Conservation (phyloP, 2,113 vertebrate genomes). For the Nerophis ophidion region DNA sequence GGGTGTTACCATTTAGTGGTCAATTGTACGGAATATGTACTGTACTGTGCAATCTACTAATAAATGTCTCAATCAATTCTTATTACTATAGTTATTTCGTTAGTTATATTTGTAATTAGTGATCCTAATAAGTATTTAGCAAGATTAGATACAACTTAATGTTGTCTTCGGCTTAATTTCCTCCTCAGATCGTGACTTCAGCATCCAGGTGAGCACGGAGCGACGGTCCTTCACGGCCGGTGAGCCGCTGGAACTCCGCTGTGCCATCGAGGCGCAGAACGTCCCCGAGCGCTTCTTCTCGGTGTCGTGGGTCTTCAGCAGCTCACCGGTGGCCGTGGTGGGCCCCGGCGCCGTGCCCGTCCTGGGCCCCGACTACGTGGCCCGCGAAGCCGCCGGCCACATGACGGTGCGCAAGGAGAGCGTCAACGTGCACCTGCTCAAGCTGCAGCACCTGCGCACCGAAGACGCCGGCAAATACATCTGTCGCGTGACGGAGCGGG, state of each 20-base stretch:
- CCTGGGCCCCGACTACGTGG: constrained; percentile 83
- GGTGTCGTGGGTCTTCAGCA: constrained; percentile 98
- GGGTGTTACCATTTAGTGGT: too few relatives aligned
- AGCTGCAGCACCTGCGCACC: constrained; percentile 83
- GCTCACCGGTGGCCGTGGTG: constrained; percentile 90
- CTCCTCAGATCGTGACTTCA: constrained; percentile 86
- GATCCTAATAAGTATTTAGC: too few relatives aligned
- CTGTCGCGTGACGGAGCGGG: constrained; percentile 90
- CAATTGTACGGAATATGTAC: too few relatives aligned
- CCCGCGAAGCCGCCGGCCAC: constrained; percentile 82
- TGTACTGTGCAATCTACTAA: too few relatives aligned
- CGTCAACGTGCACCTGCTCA: constrained; percentile 80
- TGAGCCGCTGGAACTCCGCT: constrained; percentile 88
- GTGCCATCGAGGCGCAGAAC: constrained; percentile 91
- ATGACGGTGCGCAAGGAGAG: constrained; percentile 89
- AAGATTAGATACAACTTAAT: not conserved
- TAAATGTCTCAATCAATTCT: too few relatives aligned
- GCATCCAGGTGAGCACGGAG: constrained; percentile 89
- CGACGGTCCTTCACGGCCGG: constrained; percentile 87
- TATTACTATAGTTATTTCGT: too few relatives aligned
- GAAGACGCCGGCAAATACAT: constrained; percentile 95
- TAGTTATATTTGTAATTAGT: too few relatives aligned
- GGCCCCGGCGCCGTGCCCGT: constrained; percentile 86
- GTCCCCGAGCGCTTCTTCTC: constrained; percentile 91
- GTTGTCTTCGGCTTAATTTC: not conserved